A percentile compares a stretch with the other conserved stretches of the same genome.
These are phyloP conservation scores for Erpornis zantholeuca DNA, from an alignment of 2,113 vertebrate species.

Conservation along the genomic window DNA sequence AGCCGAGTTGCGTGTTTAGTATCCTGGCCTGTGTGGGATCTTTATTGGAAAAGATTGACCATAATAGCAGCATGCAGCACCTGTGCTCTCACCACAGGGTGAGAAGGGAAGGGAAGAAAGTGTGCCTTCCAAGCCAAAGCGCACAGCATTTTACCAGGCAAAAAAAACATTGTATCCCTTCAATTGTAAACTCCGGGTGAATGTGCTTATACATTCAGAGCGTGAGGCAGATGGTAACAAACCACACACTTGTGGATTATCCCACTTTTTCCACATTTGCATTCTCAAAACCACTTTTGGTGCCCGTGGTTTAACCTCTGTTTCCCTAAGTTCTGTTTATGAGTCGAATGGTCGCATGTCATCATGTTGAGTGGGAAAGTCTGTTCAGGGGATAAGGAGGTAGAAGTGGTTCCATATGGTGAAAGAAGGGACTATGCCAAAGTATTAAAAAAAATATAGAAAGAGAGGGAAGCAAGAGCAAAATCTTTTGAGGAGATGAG, in stretches of 20 bases:
- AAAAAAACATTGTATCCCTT: conserved; percentile 4
- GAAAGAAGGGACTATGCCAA: conserved; percentile 21
- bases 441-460: conserved; percentile 11
- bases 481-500: background rate
- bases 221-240: conserved; percentile 62
- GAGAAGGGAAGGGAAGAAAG: background rate
- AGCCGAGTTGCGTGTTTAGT: background rate
- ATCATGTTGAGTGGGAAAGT: conserved; percentile 68
- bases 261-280: conserved; percentile 75
- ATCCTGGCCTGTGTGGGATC: background rate
- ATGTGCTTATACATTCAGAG: conserved; percentile 32
- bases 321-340: conserved; percentile 76
- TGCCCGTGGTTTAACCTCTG: conserved; percentile 76
- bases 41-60: background rate
- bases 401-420: conserved; percentile 63
- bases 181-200: conserved; percentile 44
- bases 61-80: conserved; percentile 15
- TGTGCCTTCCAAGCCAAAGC: conserved; percentile 21
- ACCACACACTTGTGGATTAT: conserved; percentile 75
- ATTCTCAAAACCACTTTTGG: conserved; percentile 68
- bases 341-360: conserved; percentile 72
- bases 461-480: background rate
- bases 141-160: conserved; percentile 6
- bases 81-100: background rate
- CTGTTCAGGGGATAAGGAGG: conserved; percentile 59